Percentiles rank a stretch among this genome's conserved stretches.
phyloP scores from a whole-genome alignment of 2,113 vertebrate species.

The Prochilodus magdalenae region DNA sequence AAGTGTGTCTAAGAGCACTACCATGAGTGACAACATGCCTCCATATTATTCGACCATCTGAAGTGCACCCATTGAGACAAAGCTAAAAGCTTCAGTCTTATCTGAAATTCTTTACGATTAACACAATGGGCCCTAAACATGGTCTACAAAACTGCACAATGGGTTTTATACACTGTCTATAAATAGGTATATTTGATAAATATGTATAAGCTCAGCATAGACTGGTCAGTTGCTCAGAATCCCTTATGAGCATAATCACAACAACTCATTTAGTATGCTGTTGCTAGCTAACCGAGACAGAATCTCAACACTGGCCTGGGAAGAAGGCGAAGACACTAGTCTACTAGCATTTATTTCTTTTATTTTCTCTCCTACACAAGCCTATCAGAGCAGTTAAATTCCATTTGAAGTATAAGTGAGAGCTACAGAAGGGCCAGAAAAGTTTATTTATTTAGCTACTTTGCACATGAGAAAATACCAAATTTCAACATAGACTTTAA shows the following conservation, averaged over 20 bases:
- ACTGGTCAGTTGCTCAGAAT: neutral
- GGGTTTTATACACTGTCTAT: constrained; percentile 20
- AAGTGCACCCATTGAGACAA: constrained; percentile 1
- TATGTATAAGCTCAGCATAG: neutral
- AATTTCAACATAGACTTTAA: no score
- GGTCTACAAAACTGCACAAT: constrained; percentile 26
- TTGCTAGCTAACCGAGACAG: neutral
- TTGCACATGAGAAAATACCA: no score
- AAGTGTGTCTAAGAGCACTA: constrained; percentile 45
- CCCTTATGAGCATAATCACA: constrained; percentile 18
- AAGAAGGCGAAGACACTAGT: neutral
- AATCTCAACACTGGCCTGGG: neutral
- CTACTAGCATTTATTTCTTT: neutral
- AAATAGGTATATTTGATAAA: constrained; percentile 27
- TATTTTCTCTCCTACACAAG: neutral
- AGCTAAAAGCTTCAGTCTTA: constrained; percentile 26
- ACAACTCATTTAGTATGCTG: neutral
- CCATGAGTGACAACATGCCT: neutral
- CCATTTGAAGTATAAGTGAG: constrained; percentile 29
- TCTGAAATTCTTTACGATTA: constrained; percentile 40
- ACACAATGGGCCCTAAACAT: constrained; percentile 31
- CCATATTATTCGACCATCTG: constrained; percentile 22
- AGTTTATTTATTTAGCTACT: no score
- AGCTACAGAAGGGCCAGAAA: neutral
- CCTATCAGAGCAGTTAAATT: constrained; percentile 33